Evolutionary conservation across 1,140 invertebrate species (phyloP).

Genomic region (Calosoma granatense): DNA sequence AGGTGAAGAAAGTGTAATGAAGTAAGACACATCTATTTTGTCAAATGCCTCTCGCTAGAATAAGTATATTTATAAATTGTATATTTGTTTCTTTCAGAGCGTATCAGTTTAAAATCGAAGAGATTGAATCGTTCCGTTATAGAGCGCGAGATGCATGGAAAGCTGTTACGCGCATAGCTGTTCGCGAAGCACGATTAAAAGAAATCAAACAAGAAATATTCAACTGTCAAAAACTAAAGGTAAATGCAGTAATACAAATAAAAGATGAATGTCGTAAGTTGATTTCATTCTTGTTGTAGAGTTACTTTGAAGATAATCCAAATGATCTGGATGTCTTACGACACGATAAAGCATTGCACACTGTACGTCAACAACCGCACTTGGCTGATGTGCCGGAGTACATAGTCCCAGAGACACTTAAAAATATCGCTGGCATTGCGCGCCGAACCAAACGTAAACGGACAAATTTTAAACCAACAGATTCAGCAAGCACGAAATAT

Average conservation of each 20-base stretch:
- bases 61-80: conserved; percentile 15
- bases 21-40: conserved; percentile 30
- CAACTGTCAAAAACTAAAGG: conserved; percentile 87
- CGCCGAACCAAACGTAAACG: conserved; percentile 34
- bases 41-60: no score
- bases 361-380: conserved; percentile 73
- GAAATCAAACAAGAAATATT: conserved; percentile 94
- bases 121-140: conserved; percentile 93
- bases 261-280: neutral
- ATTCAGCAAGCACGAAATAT: conserved; percentile 21
- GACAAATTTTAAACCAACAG: conserved; percentile 17
- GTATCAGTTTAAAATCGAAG: conserved; percentile 89
- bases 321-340: conserved; percentile 77
- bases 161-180: conserved; percentile 83
- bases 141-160: conserved; percentile 88
- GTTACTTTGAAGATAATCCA: conserved; percentile 93
- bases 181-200: conserved; percentile 85
- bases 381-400: conserved; percentile 92
- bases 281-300: conserved; percentile 36
- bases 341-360: conserved; percentile 87
- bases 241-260: conserved; percentile 24
- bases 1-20: conserved; percentile 38
- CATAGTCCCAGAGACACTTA: conserved; percentile 69
- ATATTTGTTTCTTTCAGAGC: conserved; percentile 49
- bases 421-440: conserved; percentile 42